These are phyloP conservation scores for Riparia riparia DNA, from an alignment of 2,113 vertebrate genomes.

Conservation along the genomic window DNA sequence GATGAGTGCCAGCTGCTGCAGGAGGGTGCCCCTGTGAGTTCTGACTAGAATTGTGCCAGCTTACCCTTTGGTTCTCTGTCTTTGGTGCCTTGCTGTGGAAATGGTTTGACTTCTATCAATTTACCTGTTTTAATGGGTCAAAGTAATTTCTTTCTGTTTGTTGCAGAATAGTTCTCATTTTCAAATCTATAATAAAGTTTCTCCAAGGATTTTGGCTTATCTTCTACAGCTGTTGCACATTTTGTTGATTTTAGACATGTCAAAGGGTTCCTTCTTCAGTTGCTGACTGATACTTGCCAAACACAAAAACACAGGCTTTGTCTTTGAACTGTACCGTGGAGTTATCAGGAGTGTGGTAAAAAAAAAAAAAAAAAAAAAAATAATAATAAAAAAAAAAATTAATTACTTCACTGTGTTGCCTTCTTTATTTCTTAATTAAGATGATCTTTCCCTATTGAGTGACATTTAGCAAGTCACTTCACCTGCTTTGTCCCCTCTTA, in stretches of 20 bases:
- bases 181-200: not conserved
- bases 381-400: not conserved
- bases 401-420: not conserved
- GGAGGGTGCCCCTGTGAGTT: not conserved
- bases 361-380: not conserved
- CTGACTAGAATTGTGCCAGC: not conserved
- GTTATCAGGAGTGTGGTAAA: not conserved
- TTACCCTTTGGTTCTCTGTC: rapidly evolving
- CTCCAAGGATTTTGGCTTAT: not conserved
- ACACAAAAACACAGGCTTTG: not conserved
- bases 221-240: not conserved
- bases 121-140: not conserved
- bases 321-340: not conserved
- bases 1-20: not conserved
- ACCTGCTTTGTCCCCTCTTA: not conserved
- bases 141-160: not conserved
- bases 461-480: not conserved
- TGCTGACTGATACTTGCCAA: not conserved
- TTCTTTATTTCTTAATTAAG: not conserved
- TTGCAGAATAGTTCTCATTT: not conserved
- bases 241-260: not conserved
- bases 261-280: not conserved
- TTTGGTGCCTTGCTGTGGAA: rapidly evolving
- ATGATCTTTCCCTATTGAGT: not conserved
- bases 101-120: not conserved